phyloP scores from a whole-genome alignment of 1,140 invertebrate genomes.

The Cyclargus thomasi region DNA sequence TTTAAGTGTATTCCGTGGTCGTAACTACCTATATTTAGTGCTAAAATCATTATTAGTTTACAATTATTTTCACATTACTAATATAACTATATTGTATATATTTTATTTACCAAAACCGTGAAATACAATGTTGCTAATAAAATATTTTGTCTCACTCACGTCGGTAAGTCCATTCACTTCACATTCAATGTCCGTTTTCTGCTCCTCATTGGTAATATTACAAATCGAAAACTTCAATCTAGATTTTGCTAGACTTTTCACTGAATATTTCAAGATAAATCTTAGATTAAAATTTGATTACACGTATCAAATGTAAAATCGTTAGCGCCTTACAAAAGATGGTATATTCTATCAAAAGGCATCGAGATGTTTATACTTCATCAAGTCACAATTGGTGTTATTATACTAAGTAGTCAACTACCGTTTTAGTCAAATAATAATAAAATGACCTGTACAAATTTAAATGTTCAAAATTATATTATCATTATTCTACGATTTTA shows the following conservation, averaged over 20 bases:
- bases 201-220: neutral
- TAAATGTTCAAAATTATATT: neutral
- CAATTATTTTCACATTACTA: conserved; percentile 31
- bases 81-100: conserved; percentile 36
- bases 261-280: neutral
- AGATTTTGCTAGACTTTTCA: neutral
- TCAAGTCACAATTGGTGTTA: conserved; percentile 14
- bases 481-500: too few relatives aligned
- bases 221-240: neutral
- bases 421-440: neutral
- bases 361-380: neutral
- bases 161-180: conserved; percentile 1
- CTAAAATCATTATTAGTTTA: conserved; percentile 41
- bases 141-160: conserved; percentile 26
- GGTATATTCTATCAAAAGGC: conserved; percentile 1
- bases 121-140: conserved; percentile 30
- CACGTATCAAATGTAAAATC: neutral
- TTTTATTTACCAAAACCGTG: conserved; percentile 45
- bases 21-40: conserved; percentile 34
- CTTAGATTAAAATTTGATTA: conserved; percentile 4
- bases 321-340: neutral
- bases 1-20: conserved; percentile 30
- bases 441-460: neutral
- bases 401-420: neutral
- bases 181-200: conserved; percentile 6